Percentiles rank a stretch among this genome's conserved stretches.
Evolutionary conservation across 2,797 vertebrate species (phyloP).

Genomic region (Chelidonichthys spinosus): DNA sequence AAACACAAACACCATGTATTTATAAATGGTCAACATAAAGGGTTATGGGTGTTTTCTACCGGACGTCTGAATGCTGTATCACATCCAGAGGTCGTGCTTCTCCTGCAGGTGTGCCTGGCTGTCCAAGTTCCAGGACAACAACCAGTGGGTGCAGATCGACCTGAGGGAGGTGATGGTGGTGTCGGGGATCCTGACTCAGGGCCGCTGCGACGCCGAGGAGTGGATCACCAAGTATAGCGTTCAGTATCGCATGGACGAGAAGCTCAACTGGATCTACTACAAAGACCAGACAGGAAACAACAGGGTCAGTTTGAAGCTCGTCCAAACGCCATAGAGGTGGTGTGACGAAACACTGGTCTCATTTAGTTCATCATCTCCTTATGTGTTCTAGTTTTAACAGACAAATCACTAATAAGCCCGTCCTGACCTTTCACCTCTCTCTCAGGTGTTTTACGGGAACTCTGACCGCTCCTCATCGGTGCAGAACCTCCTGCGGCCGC

Average conservation of each 20-base stretch:
- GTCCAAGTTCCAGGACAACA: constrained; percentile 96
- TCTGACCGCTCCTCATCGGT: constrained; percentile 94
- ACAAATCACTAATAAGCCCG: neutral
- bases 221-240: constrained; percentile 98
- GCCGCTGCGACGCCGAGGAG: constrained; percentile 95
- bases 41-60: no score
- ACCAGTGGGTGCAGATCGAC: constrained; percentile 97
- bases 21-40: neutral
- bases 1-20: neutral
- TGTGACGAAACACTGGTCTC: neutral
- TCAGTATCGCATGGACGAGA: constrained; percentile 91
- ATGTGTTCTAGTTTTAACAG: neutral
- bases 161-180: constrained; percentile 92
- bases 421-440: constrained; percentile 4
- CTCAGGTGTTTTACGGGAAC: constrained; percentile 97
- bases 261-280: constrained; percentile 97
- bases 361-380: neutral
- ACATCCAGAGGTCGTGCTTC: neutral
- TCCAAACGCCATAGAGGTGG: no score
- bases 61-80: neutral
- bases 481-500: constrained; percentile 96
- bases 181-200: constrained; percentile 95
- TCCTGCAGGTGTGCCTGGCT: constrained; percentile 93
- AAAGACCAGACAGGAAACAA: constrained; percentile 99
- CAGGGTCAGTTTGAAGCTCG: constrained; percentile 84